A percentile compares a stretch with the other conserved stretches of the same genome.
phyloP scores from a whole-genome alignment of 2,797 vertebrate genomes.

The Halcyon badia region DNA sequence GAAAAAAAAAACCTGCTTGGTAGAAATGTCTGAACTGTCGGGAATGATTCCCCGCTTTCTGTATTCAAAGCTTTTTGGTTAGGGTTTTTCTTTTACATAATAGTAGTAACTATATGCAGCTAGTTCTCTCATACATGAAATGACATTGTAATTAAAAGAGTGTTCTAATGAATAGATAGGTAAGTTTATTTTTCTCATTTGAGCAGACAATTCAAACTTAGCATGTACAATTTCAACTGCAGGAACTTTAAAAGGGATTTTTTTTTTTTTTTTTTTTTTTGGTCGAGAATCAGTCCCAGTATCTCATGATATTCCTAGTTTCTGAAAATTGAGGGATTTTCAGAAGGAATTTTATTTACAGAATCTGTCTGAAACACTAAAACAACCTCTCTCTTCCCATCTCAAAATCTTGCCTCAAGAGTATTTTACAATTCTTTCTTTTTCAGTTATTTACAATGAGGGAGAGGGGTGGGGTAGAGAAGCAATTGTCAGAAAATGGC shows the following conservation, averaged over 20 bases:
- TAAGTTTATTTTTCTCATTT: background rate
- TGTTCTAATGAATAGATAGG: background rate
- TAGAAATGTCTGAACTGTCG: background rate
- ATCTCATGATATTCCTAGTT: background rate
- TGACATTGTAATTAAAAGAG: background rate
- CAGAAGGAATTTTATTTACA: background rate
- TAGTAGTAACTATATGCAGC: background rate
- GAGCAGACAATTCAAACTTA: background rate
- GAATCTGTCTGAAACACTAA: background rate
- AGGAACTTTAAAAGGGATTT: background rate
- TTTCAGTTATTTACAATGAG: background rate
- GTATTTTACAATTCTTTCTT: background rate
- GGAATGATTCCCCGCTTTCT: background rate
- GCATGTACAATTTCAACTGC: background rate
- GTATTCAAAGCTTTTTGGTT: background rate
- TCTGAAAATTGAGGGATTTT: background rate
- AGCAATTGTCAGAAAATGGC: background rate
- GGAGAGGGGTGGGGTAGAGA: background rate
- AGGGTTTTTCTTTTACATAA: background rate
- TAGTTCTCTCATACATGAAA: background rate
- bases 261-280: background rate
- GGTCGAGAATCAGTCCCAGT: background rate
- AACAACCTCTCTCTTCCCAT: background rate
- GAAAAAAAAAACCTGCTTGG: background rate
- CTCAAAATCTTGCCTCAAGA: background rate